Evolutionary conservation across 2,797 vertebrate species (phyloP).

Genomic region (Chelon labrosus): DNA sequence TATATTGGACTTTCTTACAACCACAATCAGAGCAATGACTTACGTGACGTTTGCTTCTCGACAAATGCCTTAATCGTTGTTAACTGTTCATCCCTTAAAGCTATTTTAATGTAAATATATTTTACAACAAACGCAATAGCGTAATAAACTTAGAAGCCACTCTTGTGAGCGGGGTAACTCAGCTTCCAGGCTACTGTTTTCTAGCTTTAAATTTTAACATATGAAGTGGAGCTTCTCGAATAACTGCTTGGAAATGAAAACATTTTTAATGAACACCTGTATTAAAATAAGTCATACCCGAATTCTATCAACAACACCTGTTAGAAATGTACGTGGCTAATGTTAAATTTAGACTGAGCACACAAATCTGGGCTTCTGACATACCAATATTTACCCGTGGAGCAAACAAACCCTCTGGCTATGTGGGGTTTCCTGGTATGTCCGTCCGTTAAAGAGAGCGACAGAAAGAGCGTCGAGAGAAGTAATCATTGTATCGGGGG

Average conservation of each 20-base stretch:
- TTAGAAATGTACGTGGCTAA: not conserved
- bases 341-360: slow-evolving; percentile 1
- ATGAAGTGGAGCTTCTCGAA: not conserved
- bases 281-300: not conserved
- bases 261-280: not conserved
- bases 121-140: too few relatives aligned
- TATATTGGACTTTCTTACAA: too few relatives aligned
- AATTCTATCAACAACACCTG: not conserved
- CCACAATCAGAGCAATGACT: too few relatives aligned
- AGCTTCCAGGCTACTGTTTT: too few relatives aligned
- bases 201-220: too few relatives aligned
- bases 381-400: slow-evolving; percentile 6
- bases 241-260: not conserved
- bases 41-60: too few relatives aligned
- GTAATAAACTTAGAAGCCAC: too few relatives aligned
- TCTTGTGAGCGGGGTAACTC: too few relatives aligned
- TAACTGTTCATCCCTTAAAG: too few relatives aligned
- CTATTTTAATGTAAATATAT: too few relatives aligned
- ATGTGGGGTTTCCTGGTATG: slow-evolving; percentile 33
- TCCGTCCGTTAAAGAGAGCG: slow-evolving; percentile 29
- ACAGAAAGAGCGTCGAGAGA: slow-evolving; percentile 36
- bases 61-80: too few relatives aligned
- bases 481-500: slow-evolving; percentile 77
- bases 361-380: slow-evolving; percentile 1
- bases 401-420: slow-evolving; percentile 24